Evolutionary conservation across 2,113 vertebrate species (phyloP), one percentile per base, ranked within the genome.

Genomic region (Papio anubis): DNA sequence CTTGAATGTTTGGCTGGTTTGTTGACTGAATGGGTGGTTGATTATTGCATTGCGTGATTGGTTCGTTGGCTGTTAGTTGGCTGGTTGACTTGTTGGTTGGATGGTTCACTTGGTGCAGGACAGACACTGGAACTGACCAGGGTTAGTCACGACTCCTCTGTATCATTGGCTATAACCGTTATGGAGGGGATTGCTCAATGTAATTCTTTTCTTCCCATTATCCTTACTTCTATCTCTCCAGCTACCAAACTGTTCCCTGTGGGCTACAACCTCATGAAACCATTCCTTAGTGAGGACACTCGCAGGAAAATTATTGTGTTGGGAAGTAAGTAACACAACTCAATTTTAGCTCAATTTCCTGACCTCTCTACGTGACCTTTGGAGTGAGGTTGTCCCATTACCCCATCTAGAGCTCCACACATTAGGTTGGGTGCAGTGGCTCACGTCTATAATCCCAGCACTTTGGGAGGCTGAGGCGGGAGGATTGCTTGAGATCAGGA

Each of bases 191-290:
- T 90, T 66, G 5, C 20, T 25, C 5, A 2, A 0, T 88, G 40
- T 38, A 84, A 89, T 92, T 40, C 11, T 96, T 76, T 93, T 88
- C 23, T 43, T 21, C n/a, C 48, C 14, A 1, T 35, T 59, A 78
- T 85, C 72, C 0, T 0, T 32, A 32, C 38, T 87, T 6, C 6
- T 97, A 0, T 86, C 81, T 86, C 79, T 78, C 80, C 97, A 99
- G 99, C 99, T 11, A 99, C 99, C 21, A 99, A 99, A 97, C 98
- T 99, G 61, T 99, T 99, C 96, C 99, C 99, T 0, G 99, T 99
- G 97, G 99, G 99, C 92, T 99, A 99, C 98, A 99, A 99, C 98
- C 99, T 99, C 1, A 98, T 99, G 98, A 99, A 99, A 78, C 99
- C 99, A 97, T 99, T 99, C 79, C 98, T 99, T 97, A 99, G 99